phyloP scores from a whole-genome alignment of 2,797 vertebrate species.

The Chanos chanos region DNA sequence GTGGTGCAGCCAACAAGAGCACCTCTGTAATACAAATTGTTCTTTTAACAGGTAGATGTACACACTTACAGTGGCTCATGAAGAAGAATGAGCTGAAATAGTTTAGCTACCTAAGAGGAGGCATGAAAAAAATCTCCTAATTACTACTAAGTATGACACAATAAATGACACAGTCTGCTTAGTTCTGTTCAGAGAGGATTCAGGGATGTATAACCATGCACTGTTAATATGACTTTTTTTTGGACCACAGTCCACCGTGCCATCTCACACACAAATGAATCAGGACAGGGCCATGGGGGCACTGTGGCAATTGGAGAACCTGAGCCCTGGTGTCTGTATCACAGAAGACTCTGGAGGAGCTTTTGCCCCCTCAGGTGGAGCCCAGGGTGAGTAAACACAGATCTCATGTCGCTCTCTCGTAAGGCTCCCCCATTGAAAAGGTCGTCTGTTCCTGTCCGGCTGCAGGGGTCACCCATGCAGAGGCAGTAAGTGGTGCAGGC shows the following conservation, averaged over 20 bases:
- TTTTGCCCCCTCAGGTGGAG: constrained; percentile 47
- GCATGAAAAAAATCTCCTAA: no score
- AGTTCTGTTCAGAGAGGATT: no score
- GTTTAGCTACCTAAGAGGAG: no score
- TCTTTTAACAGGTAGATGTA: no score
- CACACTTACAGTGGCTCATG: no score
- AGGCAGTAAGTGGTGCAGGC: constrained; percentile 75
- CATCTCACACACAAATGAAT: neutral
- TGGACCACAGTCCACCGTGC: neutral
- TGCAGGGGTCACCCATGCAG: constrained; percentile 69
- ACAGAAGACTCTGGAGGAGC: constrained; percentile 11
- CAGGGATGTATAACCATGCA: neutral
- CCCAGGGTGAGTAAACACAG: constrained; percentile 66
- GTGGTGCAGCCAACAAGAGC: constrained; percentile 37
- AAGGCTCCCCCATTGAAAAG: constrained; percentile 72
- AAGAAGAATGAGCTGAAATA: no score
- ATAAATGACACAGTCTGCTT: no score
- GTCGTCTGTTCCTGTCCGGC: constrained; percentile 71
- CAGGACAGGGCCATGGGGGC: constrained; percentile 8
- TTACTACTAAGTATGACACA: no score
- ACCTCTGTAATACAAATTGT: neutral
- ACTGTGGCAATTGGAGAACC: neutral
- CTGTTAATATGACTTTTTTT: neutral
- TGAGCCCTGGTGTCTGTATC: constrained; percentile 29
- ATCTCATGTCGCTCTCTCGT: constrained; percentile 66